Conservation (phyloP, 2,797 vertebrate species). For the Epinephelus malabaricus region DNA sequence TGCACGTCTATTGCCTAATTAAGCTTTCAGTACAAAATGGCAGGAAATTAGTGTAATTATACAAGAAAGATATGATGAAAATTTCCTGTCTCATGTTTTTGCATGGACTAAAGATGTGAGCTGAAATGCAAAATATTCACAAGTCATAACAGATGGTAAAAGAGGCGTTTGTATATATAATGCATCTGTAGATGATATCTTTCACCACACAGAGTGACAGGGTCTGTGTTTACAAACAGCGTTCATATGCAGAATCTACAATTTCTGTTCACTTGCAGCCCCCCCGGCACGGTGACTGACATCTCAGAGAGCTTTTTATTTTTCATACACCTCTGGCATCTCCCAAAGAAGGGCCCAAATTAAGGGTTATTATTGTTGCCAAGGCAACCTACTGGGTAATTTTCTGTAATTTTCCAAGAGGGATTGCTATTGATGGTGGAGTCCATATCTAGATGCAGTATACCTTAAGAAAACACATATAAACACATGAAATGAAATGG, state of each 20-base stretch:
- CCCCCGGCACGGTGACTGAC: constrained; percentile 21
- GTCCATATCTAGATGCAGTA: constrained; percentile 49
- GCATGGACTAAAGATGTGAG: background rate
- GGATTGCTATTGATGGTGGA: constrained; percentile 70
- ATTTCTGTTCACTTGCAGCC: constrained; percentile 28
- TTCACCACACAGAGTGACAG: background rate
- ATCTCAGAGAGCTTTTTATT: constrained; percentile 49
- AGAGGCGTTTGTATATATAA: constrained; percentile 3
- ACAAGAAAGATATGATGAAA: constrained; percentile 34
- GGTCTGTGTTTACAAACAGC: constrained; percentile 51
- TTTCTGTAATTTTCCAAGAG: constrained; percentile 82
- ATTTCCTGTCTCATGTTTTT: constrained; percentile 38
- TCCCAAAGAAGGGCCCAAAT: constrained; percentile 81
- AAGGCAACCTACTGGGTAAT: constrained; percentile 84
- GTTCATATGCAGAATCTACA: constrained; percentile 24
- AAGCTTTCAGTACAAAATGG: constrained; percentile 57
- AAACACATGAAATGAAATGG: constrained; percentile 28
- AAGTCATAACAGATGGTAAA: background rate
- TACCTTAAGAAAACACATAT: constrained; percentile 48
- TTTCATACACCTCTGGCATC: constrained; percentile 64
- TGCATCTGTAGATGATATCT: constrained; percentile 19
- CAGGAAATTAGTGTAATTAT: constrained; percentile 60
- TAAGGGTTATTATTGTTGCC: constrained; percentile 87
- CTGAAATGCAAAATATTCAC: constrained; percentile 12
- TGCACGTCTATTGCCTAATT: constrained; percentile 45